A percentile compares a stretch with the other conserved stretches of the same genome.
These are phyloP conservation scores for Macropus fuliginosus DNA, from an alignment of 2,797 vertebrate genomes.

Conservation along the genomic window DNA sequence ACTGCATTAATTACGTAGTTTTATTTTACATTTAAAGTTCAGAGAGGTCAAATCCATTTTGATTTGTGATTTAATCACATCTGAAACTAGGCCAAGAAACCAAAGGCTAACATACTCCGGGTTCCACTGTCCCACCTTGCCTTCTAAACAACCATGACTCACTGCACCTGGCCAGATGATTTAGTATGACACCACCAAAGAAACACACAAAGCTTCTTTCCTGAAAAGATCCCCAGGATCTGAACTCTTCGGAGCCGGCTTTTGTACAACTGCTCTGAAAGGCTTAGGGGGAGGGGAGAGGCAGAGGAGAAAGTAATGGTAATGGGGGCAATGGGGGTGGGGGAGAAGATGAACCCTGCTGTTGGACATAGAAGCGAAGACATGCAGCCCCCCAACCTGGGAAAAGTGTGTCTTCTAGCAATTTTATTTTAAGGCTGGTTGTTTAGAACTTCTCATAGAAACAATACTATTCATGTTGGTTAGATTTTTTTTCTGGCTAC, in stretches of 20 bases:
- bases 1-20: background rate
- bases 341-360: background rate
- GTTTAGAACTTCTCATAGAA: background rate
- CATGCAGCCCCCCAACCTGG: background rate
- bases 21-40: background rate
- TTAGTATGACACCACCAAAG: background rate
- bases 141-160: slow-evolving; percentile 7
- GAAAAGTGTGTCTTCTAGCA: background rate
- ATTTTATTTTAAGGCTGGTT: background rate
- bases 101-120: background rate
- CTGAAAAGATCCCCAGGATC: background rate
- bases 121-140: too few species aligned
- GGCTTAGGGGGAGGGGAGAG: background rate
- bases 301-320: background rate
- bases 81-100: background rate
- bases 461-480: background rate
- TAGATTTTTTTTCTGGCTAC: background rate
- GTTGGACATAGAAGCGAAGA: background rate
- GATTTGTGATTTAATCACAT: slow-evolving; percentile 27
- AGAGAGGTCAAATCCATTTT: background rate
- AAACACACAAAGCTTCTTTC: background rate
- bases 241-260: background rate
- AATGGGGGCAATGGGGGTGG: background rate
- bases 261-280: background rate
- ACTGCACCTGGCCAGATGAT: slow-evolving; percentile 2